Percentiles rank a stretch among this genome's conserved stretches.
These are phyloP conservation scores for Dascillus cervinus DNA, from an alignment of 2,888 invertebrate genomes.

Conservation along the genomic window DNA sequence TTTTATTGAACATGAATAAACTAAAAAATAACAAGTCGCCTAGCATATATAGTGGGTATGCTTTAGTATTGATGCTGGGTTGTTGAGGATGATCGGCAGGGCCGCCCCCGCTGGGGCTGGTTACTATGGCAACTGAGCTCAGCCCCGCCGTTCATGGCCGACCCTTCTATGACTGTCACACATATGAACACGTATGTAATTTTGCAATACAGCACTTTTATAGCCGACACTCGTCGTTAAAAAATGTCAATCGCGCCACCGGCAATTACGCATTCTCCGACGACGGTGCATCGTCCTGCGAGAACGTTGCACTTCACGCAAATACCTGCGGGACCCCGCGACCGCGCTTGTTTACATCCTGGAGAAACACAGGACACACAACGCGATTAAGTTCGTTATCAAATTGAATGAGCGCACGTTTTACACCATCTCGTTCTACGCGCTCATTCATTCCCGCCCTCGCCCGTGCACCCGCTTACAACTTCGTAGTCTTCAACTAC, in stretches of 20 bases:
- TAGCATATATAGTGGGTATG: conserved; percentile 13
- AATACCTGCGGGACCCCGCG: too few relatives aligned
- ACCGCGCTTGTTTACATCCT: too few relatives aligned
- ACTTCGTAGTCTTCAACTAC: conserved; percentile 24
- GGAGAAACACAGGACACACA: too few relatives aligned
- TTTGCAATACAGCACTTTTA: conserved; percentile 24
- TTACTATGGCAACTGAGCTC: conserved; percentile 30
- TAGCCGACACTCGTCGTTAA: too few relatives aligned
- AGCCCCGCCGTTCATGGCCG: conserved; percentile 28
- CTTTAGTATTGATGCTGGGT: conserved; percentile 39
- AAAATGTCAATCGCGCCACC: too few relatives aligned
- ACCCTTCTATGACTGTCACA: conserved; percentile 24
- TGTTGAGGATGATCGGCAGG: conserved; percentile 41
- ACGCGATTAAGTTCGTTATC: conserved; percentile 31
- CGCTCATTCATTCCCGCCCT: conserved; percentile 24
- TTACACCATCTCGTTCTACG: conserved; percentile 20
- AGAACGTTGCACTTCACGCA: too few relatives aligned
- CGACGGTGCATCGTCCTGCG: too few relatives aligned
- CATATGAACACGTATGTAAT: conserved; percentile 36
- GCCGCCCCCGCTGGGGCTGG: conserved; percentile 37
- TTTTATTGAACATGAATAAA: conserved; percentile 12
- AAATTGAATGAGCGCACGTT: conserved; percentile 28
- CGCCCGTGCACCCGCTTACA: conserved; percentile 18
- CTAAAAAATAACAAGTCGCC: conserved; percentile 16
- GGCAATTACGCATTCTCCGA: too few relatives aligned